phyloP scores from a whole-genome alignment of 2,888 invertebrate species.

The Dasysyrphus albostriatus region DNA sequence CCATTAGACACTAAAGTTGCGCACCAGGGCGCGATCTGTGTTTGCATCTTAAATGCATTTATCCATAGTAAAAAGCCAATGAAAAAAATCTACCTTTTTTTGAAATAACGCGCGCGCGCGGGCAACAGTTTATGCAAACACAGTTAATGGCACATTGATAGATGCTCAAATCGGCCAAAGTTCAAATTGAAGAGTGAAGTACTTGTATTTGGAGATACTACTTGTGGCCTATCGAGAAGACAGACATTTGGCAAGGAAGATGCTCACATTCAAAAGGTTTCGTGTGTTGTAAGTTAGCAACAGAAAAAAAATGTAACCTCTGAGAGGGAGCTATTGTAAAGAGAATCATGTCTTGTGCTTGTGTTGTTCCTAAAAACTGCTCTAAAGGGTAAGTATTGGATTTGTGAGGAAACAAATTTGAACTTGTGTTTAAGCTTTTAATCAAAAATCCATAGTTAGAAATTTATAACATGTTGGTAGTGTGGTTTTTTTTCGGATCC shows the following conservation, averaged over 20 bases:
- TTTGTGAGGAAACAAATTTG: neutral
- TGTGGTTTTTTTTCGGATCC: too few relatives aligned
- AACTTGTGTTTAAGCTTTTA: too few relatives aligned
- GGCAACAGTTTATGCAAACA: slow-evolving; percentile 53
- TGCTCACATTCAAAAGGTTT: slow-evolving; percentile 17
- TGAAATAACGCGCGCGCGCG: neutral
- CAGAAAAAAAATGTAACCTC: neutral
- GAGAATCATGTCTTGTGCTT: slow-evolving; percentile 3
- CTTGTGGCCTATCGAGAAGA: slow-evolving; percentile 25
- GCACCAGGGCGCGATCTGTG: slow-evolving; percentile 44
- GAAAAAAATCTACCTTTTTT: slow-evolving; percentile 25
- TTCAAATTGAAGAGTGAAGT: slow-evolving; percentile 57
- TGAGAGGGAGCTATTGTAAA: slow-evolving; percentile 4
- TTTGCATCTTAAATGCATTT: slow-evolving; percentile 62
- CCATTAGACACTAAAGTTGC: slow-evolving; percentile 57
- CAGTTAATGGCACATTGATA: slow-evolving; percentile 64
- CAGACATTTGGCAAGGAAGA: slow-evolving; percentile 33
- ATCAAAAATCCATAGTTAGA: too few relatives aligned
- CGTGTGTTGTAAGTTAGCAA: neutral
- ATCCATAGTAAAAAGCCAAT: neutral
- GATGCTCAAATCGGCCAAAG: slow-evolving; percentile 71
- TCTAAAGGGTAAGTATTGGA: neutral
- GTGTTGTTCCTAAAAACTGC: neutral
- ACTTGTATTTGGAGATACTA: slow-evolving; percentile 53
- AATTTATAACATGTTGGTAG: too few relatives aligned